phyloP scores from a whole-genome alignment of 2,113 vertebrate genomes.

The Antidorcas marsupialis region DNA sequence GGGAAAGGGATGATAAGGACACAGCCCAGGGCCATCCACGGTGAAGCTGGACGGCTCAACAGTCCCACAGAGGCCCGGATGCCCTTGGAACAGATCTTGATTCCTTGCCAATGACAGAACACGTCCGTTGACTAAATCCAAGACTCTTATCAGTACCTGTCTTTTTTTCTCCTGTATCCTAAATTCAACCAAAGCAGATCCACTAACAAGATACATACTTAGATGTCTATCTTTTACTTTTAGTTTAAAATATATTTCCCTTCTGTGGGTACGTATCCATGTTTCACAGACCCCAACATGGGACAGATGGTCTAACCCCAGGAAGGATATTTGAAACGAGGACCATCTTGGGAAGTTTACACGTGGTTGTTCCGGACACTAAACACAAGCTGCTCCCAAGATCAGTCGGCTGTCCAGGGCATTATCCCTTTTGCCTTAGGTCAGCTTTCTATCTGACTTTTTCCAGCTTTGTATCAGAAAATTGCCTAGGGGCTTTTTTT shows the following conservation, averaged over 20 bases:
- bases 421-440: background rate
- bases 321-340: slow-evolving; percentile 40
- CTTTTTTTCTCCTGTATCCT: slow-evolving; percentile 20
- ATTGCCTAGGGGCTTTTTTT: background rate
- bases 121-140: background rate
- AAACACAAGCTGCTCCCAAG: slow-evolving; percentile 7
- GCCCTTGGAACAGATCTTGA: background rate
- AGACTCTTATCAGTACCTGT: background rate
- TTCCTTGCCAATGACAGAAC: slow-evolving; percentile 26
- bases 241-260: background rate
- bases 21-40: background rate
- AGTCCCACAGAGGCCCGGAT: slow-evolving; percentile 26
- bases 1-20: slow-evolving; percentile 18
- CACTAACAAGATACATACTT: background rate
- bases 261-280: background rate
- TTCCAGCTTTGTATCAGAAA: background rate
- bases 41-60: background rate
- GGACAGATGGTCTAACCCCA: background rate
- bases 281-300: background rate
- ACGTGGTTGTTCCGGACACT: background rate
- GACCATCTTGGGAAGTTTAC: background rate
- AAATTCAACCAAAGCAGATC: background rate
- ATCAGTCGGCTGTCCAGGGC: background rate
- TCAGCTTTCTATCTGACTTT: background rate
- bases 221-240: background rate